These are phyloP conservation scores for Diorhabda carinulata DNA, from an alignment of 1,140 invertebrate genomes.

Conservation along the genomic window DNA sequence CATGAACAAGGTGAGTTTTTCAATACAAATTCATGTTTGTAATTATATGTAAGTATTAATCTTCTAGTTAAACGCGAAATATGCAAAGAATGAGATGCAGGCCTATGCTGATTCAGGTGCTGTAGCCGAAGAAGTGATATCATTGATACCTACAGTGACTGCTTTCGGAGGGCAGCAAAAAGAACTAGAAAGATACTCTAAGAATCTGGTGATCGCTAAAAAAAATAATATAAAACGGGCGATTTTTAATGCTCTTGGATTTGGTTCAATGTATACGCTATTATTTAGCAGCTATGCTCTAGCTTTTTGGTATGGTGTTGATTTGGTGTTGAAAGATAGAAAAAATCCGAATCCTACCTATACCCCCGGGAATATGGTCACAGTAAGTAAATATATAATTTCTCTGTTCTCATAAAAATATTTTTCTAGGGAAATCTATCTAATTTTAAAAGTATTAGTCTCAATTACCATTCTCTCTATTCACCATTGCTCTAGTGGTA, in stretches of 20 bases:
- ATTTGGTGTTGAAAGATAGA: conserved; percentile 57
- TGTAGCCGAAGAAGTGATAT: conserved; percentile 82
- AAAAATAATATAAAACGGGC: conserved; percentile 67
- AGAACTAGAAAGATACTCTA: conserved; percentile 66
- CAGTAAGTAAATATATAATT: conserved; percentile 51
- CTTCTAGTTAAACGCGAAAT: conserved; percentile 60
- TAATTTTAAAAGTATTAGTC: too few species aligned
- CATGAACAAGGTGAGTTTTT: conserved; percentile 56
- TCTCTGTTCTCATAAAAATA: too few species aligned
- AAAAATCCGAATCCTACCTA: conserved; percentile 54
- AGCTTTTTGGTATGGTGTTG: conserved; percentile 81
- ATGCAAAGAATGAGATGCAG: conserved; percentile 69
- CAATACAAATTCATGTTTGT: background rate
- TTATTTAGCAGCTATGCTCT: conserved; percentile 73
- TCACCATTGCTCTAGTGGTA: too few species aligned
- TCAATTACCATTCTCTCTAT: too few species aligned
- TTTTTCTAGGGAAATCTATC: too few species aligned
- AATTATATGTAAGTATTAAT: background rate
- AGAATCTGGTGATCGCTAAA: conserved; percentile 58
- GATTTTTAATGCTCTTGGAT: conserved; percentile 63
- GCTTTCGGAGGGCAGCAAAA: conserved; percentile 82
- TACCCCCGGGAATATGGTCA: conserved; percentile 62
- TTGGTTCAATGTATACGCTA: conserved; percentile 70
- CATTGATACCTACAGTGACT: conserved; percentile 76
- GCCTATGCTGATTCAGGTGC: conserved; percentile 79